Base-by-base conservation (phyloP, 1,140 invertebrate genomes). In the Littorina saxatilis region DNA sequence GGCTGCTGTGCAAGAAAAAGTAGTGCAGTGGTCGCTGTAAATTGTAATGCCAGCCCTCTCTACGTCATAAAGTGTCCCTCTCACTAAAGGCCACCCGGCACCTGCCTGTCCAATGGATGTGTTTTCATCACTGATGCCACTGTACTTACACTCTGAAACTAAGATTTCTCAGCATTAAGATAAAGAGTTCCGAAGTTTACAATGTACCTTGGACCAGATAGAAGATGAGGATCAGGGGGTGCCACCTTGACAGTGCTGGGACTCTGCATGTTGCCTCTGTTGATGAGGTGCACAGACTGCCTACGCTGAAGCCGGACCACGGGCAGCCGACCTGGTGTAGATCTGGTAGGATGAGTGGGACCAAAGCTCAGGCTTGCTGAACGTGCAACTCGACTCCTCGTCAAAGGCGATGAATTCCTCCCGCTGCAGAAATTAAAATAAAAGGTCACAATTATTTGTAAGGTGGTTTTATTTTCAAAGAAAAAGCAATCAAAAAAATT, bases 191-290 rank as follows among this genome's bases (percentile, higher is more conserved):
- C n/a, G 13, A 13, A n/a, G 52, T 3, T 23, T 35, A 50, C 70
- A 32, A 20, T 15, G n/a, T 79, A 82, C 81, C 81, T 79, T 9
- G 81, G 68, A 29, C 29, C 50, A 40, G 32, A n/a, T 13, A 83
- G n/a, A n/a, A 73, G 37, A 4, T 43, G 27, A 1, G 43, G 76
- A 35, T 82, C 81, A 13, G 83, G 83, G 39, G 83, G 78, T 32
- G 83, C 83, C 43, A 85, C 76, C 43, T 80, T 79, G 7, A 85
- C 83, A 61, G 83, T 85, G 37, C 76, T 80, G 68, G 81, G 83
- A 63, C 79, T 82, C 37, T 75, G 37, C 1, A 80, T 13, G 7
- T 39, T 75, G 50, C 77, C 75, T 7, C 55, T 43, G n/a, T 61
- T 72, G 13, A 66, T 72, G 40, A 82, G 66, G n/a, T 58, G 37